Conservation (phyloP, 2,113 vertebrate genomes). For the Protobothrops flavoviridis region DNA sequence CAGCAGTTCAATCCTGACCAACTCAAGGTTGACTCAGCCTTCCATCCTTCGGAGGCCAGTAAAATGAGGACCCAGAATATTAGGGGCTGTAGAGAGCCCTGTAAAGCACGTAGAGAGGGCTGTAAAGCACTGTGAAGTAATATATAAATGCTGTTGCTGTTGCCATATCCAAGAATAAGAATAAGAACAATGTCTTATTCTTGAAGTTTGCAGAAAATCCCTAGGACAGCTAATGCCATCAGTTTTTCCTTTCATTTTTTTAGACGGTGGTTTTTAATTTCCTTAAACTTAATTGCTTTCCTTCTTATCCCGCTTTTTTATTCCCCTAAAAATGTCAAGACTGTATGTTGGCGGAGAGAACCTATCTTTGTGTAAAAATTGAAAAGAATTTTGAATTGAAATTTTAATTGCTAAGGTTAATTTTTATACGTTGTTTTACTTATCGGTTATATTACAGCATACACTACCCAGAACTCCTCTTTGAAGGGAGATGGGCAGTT, state of each 20-base stretch:
- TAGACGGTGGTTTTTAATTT: background rate
- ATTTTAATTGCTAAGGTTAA: background rate
- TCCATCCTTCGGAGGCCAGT: too few species aligned
- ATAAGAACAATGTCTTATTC: background rate
- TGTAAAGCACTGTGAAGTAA: too few species aligned
- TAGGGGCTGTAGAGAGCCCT: too few species aligned
- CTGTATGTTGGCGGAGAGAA: background rate
- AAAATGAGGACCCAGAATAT: too few species aligned
- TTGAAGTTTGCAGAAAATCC: constrained; percentile 1
- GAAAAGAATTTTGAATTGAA: background rate
- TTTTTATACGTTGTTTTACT: background rate
- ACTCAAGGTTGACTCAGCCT: too few species aligned
- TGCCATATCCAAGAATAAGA: too few species aligned
- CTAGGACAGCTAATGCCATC: background rate
- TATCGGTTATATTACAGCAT: background rate
- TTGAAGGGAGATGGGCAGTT: background rate
- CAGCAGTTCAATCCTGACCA: too few species aligned
- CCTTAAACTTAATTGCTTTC: background rate
- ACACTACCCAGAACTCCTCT: background rate
- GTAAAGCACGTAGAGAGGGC: too few species aligned
- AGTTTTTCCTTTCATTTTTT: background rate
- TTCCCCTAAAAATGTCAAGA: background rate
- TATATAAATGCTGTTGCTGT: too few species aligned
- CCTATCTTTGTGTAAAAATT: background rate
- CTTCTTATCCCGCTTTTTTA: background rate